Evolutionary conservation across 2,888 invertebrate species (phyloP).

Genomic region (Hypomecis punctinalis): DNA sequence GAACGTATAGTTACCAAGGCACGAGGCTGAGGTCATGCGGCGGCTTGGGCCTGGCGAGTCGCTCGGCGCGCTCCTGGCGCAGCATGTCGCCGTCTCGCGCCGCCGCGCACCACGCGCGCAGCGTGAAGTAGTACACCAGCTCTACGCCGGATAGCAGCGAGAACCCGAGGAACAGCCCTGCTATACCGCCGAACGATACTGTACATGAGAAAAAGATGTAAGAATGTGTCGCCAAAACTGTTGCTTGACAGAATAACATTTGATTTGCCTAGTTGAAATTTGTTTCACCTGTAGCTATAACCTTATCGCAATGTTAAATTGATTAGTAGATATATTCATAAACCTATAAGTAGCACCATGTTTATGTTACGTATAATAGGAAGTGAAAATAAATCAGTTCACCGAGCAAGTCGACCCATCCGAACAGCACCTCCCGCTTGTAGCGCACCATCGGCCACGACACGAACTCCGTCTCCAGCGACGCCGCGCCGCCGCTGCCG

Average conservation of each 20-base stretch:
- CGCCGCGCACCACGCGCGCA: slow-evolving; percentile 88
- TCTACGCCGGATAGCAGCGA: slow-evolving; percentile 91
- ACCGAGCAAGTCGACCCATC: slow-evolving; percentile 93
- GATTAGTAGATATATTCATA: too few species aligned
- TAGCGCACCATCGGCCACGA: slow-evolving; percentile 92
- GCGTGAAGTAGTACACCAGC: slow-evolving; percentile 90
- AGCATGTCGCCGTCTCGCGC: slow-evolving; percentile 79
- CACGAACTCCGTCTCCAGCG: slow-evolving; percentile 87
- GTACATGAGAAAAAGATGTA: slow-evolving; percentile 18
- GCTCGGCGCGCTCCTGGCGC: slow-evolving; percentile 73
- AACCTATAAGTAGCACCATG: too few species aligned
- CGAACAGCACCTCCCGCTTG: slow-evolving; percentile 92
- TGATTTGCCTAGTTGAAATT: too few species aligned
- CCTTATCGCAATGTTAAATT: too few species aligned
- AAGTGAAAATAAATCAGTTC: slow-evolving; percentile 22
- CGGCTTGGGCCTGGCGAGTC: slow-evolving; percentile 69
- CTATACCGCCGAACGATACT: slow-evolving; percentile 88
- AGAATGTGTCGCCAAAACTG: too few species aligned
- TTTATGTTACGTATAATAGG: too few species aligned
- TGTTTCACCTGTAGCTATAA: too few species aligned
- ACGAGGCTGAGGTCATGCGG: slow-evolving; percentile 76
- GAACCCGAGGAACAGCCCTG: slow-evolving; percentile 89
- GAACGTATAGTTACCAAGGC: slow-evolving; percentile 77
- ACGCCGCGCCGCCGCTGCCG: slow-evolving; percentile 33
- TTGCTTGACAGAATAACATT: too few species aligned